Percentiles rank a stretch among this genome's conserved stretches.
Evolutionary conservation across 2,113 vertebrate species (phyloP).

Genomic region (Seriola aureovittata): DNA sequence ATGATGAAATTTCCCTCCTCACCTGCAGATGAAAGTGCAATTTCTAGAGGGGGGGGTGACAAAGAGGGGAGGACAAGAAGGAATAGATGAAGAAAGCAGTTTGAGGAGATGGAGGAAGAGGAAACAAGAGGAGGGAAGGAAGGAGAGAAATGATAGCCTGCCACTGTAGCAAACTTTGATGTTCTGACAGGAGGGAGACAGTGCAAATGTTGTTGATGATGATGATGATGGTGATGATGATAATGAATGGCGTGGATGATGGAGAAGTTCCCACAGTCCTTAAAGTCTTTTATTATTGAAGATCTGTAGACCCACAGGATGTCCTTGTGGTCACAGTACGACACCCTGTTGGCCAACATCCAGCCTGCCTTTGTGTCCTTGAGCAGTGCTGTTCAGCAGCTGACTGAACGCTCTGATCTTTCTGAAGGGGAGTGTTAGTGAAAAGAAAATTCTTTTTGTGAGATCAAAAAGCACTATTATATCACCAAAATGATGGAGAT

Average conservation of each 20-base stretch:
- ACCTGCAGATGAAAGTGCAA: conserved; percentile 34
- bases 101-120: conserved; percentile 44
- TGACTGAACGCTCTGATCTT: conserved; percentile 28
- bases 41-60: conserved; percentile 37
- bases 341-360: conserved; percentile 1
- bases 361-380: conserved; percentile 24
- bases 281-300: conserved; percentile 41
- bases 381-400: conserved; percentile 4
- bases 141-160: conserved; percentile 51
- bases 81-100: conserved; percentile 37
- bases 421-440: conserved; percentile 4
- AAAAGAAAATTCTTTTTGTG: neutral
- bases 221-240: conserved; percentile 55
- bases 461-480: conserved; percentile 6
- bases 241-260: conserved; percentile 62
- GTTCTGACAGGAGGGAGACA: conserved; percentile 71
- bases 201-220: conserved; percentile 40
- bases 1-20: conserved; percentile 55
- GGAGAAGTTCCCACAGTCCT: conserved; percentile 53
- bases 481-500: neutral
- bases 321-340: conserved; percentile 33
- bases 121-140: conserved; percentile 38
- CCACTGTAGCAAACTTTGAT: conserved; percentile 62
- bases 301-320: conserved; percentile 30
- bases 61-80: conserved; percentile 3